Conservation (phyloP, 2,888 invertebrate genomes). For the Erebia aethiops region DNA sequence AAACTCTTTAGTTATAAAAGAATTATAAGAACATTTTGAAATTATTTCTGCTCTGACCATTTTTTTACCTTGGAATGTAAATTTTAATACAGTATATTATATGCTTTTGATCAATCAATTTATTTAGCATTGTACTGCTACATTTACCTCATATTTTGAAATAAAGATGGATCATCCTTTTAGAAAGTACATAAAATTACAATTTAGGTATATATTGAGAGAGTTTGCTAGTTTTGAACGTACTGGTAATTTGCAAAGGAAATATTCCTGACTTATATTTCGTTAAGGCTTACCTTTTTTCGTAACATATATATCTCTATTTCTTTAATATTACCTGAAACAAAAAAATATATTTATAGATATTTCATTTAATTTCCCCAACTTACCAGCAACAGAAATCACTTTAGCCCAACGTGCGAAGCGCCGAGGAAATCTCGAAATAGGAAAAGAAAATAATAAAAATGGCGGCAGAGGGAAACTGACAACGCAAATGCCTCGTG, state of each 20-base stretch:
- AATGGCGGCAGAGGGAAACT: conserved; percentile 48
- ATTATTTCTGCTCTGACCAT: too few species aligned
- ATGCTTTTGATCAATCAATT: conserved; percentile 46
- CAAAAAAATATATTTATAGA: conserved; percentile 18
- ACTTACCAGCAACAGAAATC: conserved; percentile 29
- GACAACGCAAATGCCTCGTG: conserved; percentile 50
- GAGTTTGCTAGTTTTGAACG: not conserved
- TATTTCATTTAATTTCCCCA: conserved; percentile 16
- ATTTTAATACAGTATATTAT: too few species aligned
- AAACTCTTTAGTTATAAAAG: too few species aligned
- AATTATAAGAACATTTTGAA: too few species aligned
- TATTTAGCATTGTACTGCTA: conserved; percentile 31
- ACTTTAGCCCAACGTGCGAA: conserved; percentile 28
- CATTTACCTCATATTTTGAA: conserved; percentile 29
- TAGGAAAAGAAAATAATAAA: conserved; percentile 46
- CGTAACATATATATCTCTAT: not conserved
- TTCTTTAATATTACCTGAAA: conserved; percentile 18
- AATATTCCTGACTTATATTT: not conserved
- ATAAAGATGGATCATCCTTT: conserved; percentile 44
- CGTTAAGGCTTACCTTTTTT: not conserved
- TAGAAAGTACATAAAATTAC: not conserved
- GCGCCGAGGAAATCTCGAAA: conserved; percentile 39
- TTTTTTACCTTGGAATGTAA: too few species aligned
- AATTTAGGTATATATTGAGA: too few species aligned
- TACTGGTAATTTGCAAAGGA: not conserved